Evolutionary conservation across 2,888 invertebrate species (phyloP), one percentile per base, ranked within the genome.

Genomic region (Lycia hirtaria): DNA sequence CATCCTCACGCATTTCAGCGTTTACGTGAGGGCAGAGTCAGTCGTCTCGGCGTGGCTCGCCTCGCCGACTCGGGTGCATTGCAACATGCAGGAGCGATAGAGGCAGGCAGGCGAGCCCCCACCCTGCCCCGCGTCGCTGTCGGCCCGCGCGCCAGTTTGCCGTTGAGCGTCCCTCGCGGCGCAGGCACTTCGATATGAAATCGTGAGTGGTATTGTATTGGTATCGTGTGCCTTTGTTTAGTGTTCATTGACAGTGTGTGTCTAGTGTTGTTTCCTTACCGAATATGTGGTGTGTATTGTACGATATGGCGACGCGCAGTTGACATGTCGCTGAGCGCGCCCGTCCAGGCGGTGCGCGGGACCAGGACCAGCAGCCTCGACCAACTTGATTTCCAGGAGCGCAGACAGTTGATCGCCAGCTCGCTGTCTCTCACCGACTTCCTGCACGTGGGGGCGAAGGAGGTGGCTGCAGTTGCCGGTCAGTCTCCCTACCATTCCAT

Each of bases 321-420:
- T 91, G 92, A 91, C 87, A 92, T 91, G 92, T 90, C 92, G 82
- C 80, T 90, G 84, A 87, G 85, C 88, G 89, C 90, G 85, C 88
- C 89, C 85, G 85, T 86, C 77, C 88, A 84, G 85, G 88, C 87
- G 88, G 89, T 87, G 89, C 91, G 91, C 88, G 89, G 88, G 72
- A 85, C 87, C 68, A 87, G 96, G 75, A 96, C 96, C 90, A 96
- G 95, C 87, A 96, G 96, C 80, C 93, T 97, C 93, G 97, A 97
- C 93, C 96, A 96, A 91, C 93, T 97, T 56, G 97, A 97, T 92
- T 97, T 97, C 85, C 97, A 97, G 88, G 97, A 97, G 93, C 97
- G 97, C 85, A 93, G 97, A 74, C 96, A 97, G 88, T 92, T 97
- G 79, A 97, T 97, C 68, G 97, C 97, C 43, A 97, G 97, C 65